Conservation (phyloP, 2,888 invertebrate genomes). For the Drosophila sordidapex region DNA sequence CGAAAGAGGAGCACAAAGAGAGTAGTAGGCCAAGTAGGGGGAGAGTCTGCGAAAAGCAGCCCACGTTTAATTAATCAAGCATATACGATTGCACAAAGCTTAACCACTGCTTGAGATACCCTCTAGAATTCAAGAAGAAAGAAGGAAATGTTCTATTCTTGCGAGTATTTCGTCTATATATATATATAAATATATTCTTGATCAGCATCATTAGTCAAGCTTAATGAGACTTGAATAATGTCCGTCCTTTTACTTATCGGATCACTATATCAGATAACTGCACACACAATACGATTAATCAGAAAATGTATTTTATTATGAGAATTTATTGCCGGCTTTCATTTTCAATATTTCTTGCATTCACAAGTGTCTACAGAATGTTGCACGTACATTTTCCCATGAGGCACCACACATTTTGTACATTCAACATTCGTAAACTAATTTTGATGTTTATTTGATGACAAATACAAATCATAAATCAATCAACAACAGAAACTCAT, state of each 20-base stretch:
- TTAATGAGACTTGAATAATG: too few relatives aligned
- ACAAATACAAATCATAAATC: not conserved
- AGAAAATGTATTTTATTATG: too few relatives aligned
- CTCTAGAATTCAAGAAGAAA: slow-evolving; percentile 4
- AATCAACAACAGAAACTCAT: not conserved
- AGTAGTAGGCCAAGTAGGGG: slow-evolving; percentile 1
- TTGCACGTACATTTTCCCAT: not conserved
- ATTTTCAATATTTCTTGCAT: not conserved
- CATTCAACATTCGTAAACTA: not conserved
- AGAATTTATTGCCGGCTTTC: not conserved
- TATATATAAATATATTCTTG: not conserved
- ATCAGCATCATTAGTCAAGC: not conserved
- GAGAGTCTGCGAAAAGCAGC: slow-evolving; percentile 35
- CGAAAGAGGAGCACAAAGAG: slow-evolving; percentile 19
- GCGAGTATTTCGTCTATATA: too few relatives aligned
- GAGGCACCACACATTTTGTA: not conserved
- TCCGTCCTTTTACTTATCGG: not conserved
- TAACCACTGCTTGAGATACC: slow-evolving; percentile 16
- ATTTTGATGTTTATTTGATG: not conserved
- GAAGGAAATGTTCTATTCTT: not conserved
- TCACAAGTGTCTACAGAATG: not conserved
- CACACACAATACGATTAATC: too few relatives aligned
- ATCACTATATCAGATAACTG: not conserved
- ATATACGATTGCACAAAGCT: not conserved
- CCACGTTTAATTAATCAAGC: slow-evolving; percentile 58